Base-by-base conservation (phyloP, 2,888 invertebrate species). In the Cerastoderma edule region DNA sequence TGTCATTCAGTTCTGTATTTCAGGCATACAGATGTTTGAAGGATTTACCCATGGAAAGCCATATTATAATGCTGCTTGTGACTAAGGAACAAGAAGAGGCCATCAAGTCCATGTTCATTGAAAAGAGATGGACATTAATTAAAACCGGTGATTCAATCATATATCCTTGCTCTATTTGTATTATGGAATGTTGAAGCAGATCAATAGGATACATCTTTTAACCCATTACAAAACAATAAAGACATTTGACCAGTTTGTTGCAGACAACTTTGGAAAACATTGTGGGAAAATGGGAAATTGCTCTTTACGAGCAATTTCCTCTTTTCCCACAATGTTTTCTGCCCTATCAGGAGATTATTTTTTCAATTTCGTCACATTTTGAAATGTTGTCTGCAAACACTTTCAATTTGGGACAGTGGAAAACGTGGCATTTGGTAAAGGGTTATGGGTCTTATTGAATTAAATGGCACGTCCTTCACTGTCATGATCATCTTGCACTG, bases 31-130 rank as follows among this genome's bases (percentile, higher is more conserved):
- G n/a, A n/a, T n/a, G n/a, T n/a, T n/a, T n/a, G n/a, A n/a, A n/a
- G n/a, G n/a, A n/a, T n/a, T n/a, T n/a, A n/a, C n/a, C 19, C 44
- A 74, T 74, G 74, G 69, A 75, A 5, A 27, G n/a, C 2, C 72
- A 78, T 27, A 56, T 72, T 13, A 28, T 78, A 33, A 60, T 63
- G 39, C 24, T 78, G 27, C 56, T 72, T n/a, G 72, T 79, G 2
- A 75, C 68, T 30, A 46, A 19, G 24, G 79, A 75, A 22, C 79
- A 79, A 44, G 79, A 79, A 63, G 19, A 65, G 39, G 75, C 75
- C 19, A 79, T 79, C 24, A 53, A 60, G 53, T 27, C 28, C 28
- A 46, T 79, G 27, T 79, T 72, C 46, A 44, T 60, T 22, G 53
- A 56, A 19, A 68, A 60, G 33, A 68, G 71, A 57, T 79, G 79